Evolutionary conservation across 2,113 vertebrate species (phyloP).

Genomic region (Egretta garzetta): DNA sequence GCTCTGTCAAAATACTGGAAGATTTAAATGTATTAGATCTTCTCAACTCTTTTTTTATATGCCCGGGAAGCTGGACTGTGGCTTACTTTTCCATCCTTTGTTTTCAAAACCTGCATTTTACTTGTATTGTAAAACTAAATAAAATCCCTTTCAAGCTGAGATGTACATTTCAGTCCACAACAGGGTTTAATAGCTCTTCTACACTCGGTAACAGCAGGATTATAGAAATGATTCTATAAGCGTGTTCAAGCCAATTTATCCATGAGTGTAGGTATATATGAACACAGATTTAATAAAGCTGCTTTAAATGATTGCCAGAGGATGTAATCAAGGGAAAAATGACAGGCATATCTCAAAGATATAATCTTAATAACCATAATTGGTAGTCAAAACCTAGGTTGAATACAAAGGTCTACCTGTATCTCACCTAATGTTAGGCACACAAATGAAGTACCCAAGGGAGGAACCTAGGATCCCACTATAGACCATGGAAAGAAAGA

Average conservation of each 20-base stretch:
- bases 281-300: not conserved
- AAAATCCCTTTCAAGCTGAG: not conserved
- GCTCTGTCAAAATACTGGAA: not conserved
- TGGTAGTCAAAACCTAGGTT: not conserved
- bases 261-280: not conserved
- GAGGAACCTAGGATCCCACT: not conserved
- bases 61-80: not conserved
- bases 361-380: not conserved
- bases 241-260: not conserved
- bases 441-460: not conserved
- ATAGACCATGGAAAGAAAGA: not conserved
- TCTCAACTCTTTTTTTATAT: not conserved
- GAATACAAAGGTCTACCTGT: not conserved
- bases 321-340: not conserved
- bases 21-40: not conserved
- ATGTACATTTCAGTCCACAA: not conserved
- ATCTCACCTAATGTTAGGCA: not conserved
- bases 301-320: not conserved
- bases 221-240: not conserved
- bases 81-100: not conserved
- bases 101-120: not conserved
- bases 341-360: not conserved
- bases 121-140: not conserved
- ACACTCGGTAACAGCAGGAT: not conserved
- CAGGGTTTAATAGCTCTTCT: not conserved